phyloP scores from a whole-genome alignment of 2,113 vertebrate species.

The Sylvia atricapilla region DNA sequence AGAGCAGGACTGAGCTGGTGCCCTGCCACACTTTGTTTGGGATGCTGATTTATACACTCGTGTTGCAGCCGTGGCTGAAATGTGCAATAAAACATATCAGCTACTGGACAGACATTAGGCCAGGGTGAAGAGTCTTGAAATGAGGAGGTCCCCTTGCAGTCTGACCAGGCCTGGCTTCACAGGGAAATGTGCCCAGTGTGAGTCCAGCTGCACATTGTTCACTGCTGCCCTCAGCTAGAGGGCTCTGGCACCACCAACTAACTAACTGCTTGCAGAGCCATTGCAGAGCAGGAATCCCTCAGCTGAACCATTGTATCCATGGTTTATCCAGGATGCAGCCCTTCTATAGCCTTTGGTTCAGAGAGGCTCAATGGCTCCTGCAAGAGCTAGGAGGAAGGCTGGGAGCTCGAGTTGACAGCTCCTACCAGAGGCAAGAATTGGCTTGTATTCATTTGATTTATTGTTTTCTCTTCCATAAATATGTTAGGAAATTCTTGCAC shows the following conservation, averaged over 20 bases:
- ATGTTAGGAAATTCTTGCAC: neutral
- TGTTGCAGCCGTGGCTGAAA: neutral
- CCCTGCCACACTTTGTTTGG: neutral
- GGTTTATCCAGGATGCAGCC: neutral
- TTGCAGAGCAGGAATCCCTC: neutral
- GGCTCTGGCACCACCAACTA: neutral
- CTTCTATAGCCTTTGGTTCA: neutral
- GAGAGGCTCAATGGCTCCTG: neutral
- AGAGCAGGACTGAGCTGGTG: neutral
- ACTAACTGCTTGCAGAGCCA: neutral
- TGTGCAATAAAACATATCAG: neutral
- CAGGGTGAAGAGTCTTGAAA: neutral
- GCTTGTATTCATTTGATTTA: neutral
- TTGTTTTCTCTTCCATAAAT: neutral
- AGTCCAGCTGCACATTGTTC: neutral
- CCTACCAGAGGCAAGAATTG: neutral
- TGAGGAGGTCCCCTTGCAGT: neutral
- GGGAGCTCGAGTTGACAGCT: neutral
- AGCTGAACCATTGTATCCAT: accelerated
- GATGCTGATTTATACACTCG: neutral
- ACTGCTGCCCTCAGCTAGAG: neutral
- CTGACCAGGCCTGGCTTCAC: neutral
- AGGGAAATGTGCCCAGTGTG: neutral
- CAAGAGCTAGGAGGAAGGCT: neutral
- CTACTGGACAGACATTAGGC: neutral